Evolutionary conservation across 1,140 invertebrate genomes (phyloP).

Genomic region (Battus philenor): DNA sequence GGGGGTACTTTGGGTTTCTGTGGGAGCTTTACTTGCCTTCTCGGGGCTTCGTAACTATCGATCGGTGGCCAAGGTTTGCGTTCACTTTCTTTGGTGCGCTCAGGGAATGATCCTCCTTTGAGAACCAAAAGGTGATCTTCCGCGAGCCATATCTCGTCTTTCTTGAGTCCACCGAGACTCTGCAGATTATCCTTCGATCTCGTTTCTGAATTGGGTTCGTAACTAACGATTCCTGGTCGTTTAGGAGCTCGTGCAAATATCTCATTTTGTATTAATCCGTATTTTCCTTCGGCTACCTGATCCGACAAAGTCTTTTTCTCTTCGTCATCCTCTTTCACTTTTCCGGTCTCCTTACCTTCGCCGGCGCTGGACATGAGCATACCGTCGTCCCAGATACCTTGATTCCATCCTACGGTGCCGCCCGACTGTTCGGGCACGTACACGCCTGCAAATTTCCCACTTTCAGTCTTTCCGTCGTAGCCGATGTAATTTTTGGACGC

Average conservation of each 20-base stretch:
- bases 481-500: conserved; percentile 63
- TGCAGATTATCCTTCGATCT: conserved; percentile 83
- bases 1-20: conserved; percentile 86
- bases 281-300: conserved; percentile 92
- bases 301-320: conserved; percentile 88
- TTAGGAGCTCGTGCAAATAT: conserved; percentile 81
- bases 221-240: conserved; percentile 88
- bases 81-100: conserved; percentile 63
- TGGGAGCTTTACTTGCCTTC: conserved; percentile 87
- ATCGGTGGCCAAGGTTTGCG: conserved; percentile 83
- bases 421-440: conserved; percentile 64
- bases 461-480: conserved; percentile 47
- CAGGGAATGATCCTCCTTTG: conserved; percentile 83
- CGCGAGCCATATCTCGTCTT: conserved; percentile 92
- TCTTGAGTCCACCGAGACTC: conserved; percentile 87
- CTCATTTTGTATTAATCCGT: conserved; percentile 91
- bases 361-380: conserved; percentile 81
- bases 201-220: conserved; percentile 85
- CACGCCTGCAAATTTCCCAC: conserved; percentile 66
- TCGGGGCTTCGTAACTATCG: conserved; percentile 87
- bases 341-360: conserved; percentile 77
- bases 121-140: conserved; percentile 91
- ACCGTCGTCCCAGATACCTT: conserved; percentile 80
- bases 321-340: conserved; percentile 79
- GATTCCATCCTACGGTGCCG: conserved; percentile 73